phyloP scores from a whole-genome alignment of 1,140 invertebrate species.

The Ctenoplectra terminalis region DNA sequence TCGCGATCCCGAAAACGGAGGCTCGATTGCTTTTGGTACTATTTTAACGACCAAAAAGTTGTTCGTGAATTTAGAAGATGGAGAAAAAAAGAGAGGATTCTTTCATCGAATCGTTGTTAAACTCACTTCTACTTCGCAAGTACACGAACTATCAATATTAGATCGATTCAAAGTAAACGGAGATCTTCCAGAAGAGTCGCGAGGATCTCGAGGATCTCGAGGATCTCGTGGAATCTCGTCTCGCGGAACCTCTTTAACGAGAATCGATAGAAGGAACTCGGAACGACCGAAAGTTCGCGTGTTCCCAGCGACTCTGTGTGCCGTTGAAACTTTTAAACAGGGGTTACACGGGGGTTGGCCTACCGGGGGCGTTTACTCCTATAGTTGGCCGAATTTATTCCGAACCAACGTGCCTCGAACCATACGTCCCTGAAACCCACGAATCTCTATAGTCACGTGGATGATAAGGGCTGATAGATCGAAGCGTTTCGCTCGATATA shows the following conservation, averaged over 20 bases:
- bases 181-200: no score
- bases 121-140: no score
- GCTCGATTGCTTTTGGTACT: background rate
- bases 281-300: slow-evolving; percentile 10
- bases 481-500: slow-evolving; percentile 50
- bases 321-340: slow-evolving; percentile 33
- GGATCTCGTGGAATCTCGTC: background rate
- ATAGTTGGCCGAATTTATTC: slow-evolving; percentile 36
- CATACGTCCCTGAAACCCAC: no score
- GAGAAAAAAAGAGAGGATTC: background rate
- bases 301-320: background rate
- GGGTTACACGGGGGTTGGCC: background rate
- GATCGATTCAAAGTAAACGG: background rate
- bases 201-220: background rate
- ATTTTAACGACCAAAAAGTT: no score
- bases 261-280: slow-evolving; percentile 21
- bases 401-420: background rate
- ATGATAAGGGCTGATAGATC: slow-evolving; percentile 55
- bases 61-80: no score
- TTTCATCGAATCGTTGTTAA: background rate
- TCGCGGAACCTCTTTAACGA: slow-evolving; percentile 10
- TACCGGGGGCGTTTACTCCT: slow-evolving; percentile 19
- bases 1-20: background rate
- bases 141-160: no score
- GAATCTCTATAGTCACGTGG: background rate